Evolutionary conservation across 2,888 invertebrate genomes (phyloP).

Genomic region (Panorpa germanica): DNA sequence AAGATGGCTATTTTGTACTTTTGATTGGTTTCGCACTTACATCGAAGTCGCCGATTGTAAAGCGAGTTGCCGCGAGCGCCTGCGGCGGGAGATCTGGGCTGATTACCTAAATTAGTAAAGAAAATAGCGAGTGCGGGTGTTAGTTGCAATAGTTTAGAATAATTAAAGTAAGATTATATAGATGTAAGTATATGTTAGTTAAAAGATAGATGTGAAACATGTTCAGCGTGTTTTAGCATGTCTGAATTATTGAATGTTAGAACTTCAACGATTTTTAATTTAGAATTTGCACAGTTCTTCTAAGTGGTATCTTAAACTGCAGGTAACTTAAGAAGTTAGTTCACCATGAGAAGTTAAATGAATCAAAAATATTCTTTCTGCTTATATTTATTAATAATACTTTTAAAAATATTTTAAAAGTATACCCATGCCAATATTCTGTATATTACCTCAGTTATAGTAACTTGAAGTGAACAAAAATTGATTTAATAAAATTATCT

Average conservation of each 20-base stretch:
- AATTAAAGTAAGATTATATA: background rate
- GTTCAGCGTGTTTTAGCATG: background rate
- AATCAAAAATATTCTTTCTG: too few relatives aligned
- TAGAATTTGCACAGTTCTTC: too few relatives aligned
- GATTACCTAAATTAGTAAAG: conserved; percentile 26
- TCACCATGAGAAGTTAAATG: too few relatives aligned
- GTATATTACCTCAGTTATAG: background rate
- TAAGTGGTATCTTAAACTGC: too few relatives aligned
- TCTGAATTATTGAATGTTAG: too few relatives aligned
- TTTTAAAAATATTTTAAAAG: conserved; percentile 1
- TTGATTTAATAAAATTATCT: background rate
- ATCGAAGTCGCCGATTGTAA: conserved; percentile 62
- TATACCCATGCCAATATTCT: background rate
- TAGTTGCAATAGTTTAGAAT: conserved; percentile 1
- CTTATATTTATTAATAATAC: background rate
- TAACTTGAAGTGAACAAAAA: background rate
- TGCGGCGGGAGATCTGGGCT: conserved; percentile 37
- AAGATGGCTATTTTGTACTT: too few relatives aligned
- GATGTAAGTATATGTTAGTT: background rate
- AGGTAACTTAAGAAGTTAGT: too few relatives aligned
- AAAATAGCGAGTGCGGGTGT: background rate
- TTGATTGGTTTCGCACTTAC: too few relatives aligned
- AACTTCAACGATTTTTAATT: too few relatives aligned
- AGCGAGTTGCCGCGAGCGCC: conserved; percentile 31
- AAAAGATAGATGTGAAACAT: background rate